phyloP scores from a whole-genome alignment of 2,797 vertebrate genomes.

The Silurus lanzhouensis region DNA sequence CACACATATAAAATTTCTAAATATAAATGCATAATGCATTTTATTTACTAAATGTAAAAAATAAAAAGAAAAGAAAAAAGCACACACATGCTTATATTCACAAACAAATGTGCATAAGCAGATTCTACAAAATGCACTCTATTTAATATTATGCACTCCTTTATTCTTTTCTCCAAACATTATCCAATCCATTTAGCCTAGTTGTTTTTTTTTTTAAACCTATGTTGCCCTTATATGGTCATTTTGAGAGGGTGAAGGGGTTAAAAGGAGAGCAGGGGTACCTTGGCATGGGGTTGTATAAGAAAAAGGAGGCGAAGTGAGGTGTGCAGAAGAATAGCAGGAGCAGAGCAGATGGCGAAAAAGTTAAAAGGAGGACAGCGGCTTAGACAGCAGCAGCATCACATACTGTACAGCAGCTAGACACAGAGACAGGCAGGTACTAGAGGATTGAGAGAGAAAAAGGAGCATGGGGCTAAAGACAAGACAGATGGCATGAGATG shows the following conservation, averaged over 20 bases:
- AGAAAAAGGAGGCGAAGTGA: not conserved
- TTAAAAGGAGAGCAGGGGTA: no score
- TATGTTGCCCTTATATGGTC: conserved; percentile 38
- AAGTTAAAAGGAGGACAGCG: conserved; percentile 39
- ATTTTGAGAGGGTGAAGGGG: not conserved
- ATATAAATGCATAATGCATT: not conserved
- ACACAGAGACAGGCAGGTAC: conserved; percentile 25
- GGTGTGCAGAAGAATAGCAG: not conserved
- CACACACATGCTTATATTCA: not conserved
- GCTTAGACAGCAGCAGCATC: conserved; percentile 1
- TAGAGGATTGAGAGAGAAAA: not conserved
- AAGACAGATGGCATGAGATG: conserved; percentile 35
- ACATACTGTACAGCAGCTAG: not conserved
- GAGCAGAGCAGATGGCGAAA: conserved; percentile 22
- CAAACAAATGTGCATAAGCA: not conserved
- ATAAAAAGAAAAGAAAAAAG: not conserved
- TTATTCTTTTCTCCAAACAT: not conserved
- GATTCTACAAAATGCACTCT: not conserved
- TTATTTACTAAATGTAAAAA: not conserved
- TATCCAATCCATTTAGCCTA: not conserved
- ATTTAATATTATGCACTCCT: not conserved
- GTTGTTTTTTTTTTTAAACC: conserved; percentile 29
- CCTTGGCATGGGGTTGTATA: not conserved
- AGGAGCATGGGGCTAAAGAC: not conserved
- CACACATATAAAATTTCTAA: no score